Evolutionary conservation across 1,140 invertebrate species (phyloP).

Genomic region (Hesperophylax magnus): DNA sequence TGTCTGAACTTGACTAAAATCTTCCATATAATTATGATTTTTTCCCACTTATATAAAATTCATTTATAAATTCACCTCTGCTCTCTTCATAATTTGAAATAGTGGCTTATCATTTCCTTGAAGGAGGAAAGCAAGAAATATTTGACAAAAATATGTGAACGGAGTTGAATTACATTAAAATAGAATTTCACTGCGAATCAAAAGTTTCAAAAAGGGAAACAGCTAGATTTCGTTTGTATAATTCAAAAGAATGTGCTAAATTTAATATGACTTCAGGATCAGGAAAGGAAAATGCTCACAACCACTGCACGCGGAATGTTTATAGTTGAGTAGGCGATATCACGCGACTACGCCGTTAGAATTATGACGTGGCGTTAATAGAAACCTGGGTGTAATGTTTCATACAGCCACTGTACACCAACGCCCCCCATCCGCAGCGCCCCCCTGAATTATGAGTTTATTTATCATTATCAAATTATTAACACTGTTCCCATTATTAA

Average conservation of each 20-base stretch:
- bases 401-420: conserved; percentile 53
- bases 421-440: conserved; percentile 35
- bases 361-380: conserved; percentile 57
- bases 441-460: conserved; percentile 70
- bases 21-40: too few species aligned
- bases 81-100: too few species aligned
- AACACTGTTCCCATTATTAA: conserved; percentile 61
- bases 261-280: too few species aligned
- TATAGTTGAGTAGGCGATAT: conserved; percentile 57
- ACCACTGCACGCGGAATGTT: conserved; percentile 47
- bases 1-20: too few species aligned
- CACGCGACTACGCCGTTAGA: conserved; percentile 56
- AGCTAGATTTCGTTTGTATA: background rate
- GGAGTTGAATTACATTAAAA: background rate
- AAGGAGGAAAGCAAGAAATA: background rate
- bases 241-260: too few species aligned
- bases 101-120: too few species aligned
- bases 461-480: conserved; percentile 73
- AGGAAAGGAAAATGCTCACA: conserved; percentile 7
- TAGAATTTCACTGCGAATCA: background rate
- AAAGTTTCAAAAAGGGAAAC: background rate
- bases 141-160: background rate
- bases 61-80: too few species aligned
- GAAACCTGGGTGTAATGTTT: conserved; percentile 58
- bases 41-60: too few species aligned